Conservation (phyloP, 1,140 invertebrate species). For the Lepidotrigona ventralis region DNA sequence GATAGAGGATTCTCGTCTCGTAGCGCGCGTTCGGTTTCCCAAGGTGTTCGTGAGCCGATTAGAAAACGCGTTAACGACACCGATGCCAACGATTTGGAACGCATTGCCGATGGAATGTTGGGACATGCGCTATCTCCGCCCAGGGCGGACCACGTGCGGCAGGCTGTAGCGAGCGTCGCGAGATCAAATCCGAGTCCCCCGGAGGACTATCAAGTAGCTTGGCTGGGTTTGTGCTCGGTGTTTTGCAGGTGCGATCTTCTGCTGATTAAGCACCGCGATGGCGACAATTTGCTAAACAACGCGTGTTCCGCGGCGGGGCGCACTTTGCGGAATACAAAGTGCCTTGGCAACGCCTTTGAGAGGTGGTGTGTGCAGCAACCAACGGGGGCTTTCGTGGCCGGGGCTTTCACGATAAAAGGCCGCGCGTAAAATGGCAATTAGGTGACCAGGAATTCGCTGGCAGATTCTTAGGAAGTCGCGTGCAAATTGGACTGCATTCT, state of each 20-base stretch:
- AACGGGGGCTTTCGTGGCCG: constrained; percentile 36
- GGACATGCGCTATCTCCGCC: constrained; percentile 27
- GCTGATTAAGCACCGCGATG: constrained; percentile 37
- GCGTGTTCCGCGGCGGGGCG: constrained; percentile 35
- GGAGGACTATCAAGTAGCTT: constrained; percentile 25
- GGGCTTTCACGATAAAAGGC: constrained; percentile 44
- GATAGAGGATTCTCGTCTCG: constrained; percentile 11
- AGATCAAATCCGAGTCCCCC: constrained; percentile 23
- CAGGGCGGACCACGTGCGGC: constrained; percentile 28
- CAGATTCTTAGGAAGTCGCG: constrained; percentile 41
- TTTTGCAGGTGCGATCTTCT: constrained; percentile 35
- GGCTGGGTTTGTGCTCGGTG: not conserved
- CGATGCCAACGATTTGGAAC: constrained; percentile 38
- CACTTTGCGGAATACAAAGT: constrained; percentile 47
- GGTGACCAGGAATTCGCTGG: constrained; percentile 38
- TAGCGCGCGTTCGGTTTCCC: not conserved
- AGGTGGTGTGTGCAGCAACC: constrained; percentile 5
- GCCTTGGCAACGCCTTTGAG: constrained; percentile 49
- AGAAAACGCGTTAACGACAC: constrained; percentile 30
- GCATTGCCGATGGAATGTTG: constrained; percentile 29
- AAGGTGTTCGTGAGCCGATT: constrained; percentile 20
- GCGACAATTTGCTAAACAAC: constrained; percentile 51
- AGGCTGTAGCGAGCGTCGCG: not conserved
- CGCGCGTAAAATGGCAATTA: constrained; percentile 52
- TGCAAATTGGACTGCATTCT: constrained; percentile 34